Evolutionary conservation across 2,797 vertebrate genomes (phyloP).

Genomic region (Pterois miles): DNA sequence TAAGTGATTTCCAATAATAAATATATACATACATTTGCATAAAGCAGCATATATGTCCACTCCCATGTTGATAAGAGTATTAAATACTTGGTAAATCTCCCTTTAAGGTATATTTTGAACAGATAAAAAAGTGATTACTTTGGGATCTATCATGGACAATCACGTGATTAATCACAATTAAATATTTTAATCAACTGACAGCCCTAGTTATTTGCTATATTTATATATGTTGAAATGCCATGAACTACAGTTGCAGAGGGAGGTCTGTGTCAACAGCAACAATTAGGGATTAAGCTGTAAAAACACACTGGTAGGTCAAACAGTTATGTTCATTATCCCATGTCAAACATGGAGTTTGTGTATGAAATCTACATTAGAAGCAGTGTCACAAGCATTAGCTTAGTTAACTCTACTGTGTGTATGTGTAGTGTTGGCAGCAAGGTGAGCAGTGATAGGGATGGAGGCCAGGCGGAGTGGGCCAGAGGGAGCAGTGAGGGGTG

Average conservation of each 20-base stretch:
- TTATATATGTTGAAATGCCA: neutral
- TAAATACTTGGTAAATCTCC: too few species aligned
- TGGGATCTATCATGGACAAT: too few species aligned
- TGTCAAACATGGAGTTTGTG: slow-evolving; percentile 5
- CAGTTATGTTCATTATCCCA: slow-evolving; percentile 14
- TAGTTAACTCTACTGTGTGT: slow-evolving; percentile 1
- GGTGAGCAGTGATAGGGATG: slow-evolving; percentile 7
- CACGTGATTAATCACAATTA: too few species aligned
- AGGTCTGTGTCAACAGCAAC: neutral
- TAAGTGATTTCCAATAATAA: too few species aligned
- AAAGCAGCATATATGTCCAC: too few species aligned
- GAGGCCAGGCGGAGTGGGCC: slow-evolving; percentile 5
- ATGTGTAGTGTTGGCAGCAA: slow-evolving; percentile 1
- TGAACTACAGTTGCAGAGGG: neutral
- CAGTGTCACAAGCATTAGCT: neutral
- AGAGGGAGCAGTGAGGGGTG: slow-evolving; percentile 28
- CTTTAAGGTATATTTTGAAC: too few species aligned
- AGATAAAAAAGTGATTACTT: too few species aligned
- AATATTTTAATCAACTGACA: too few species aligned
- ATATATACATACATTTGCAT: too few species aligned
- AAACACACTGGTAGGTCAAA: neutral
- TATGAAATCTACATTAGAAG: slow-evolving; percentile 18
- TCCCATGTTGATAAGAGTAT: too few species aligned
- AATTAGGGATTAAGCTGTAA: slow-evolving; percentile 5
- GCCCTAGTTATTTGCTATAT: too few species aligned